Base-by-base conservation (phyloP, 2,888 invertebrate species). In the Schrankia costaestrigalis region DNA sequence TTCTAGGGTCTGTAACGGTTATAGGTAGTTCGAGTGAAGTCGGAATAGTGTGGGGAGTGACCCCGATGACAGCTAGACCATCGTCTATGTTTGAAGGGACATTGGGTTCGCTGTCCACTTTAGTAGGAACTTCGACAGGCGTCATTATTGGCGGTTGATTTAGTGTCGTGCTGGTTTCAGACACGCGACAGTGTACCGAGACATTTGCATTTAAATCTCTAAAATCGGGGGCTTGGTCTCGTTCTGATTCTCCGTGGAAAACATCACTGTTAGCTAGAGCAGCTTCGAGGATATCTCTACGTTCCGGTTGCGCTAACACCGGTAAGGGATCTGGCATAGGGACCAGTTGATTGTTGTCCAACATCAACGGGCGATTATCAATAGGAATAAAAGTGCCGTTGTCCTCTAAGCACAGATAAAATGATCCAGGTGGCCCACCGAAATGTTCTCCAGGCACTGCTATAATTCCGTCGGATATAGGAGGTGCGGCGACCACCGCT, bases 71-170 rank as follows among this genome's bases (percentile, higher is more conserved):
- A 1, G 90, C 90, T 9, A 91, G 74, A 24, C 90, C 90, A 35
- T 86, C 90, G 26, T 90, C 90, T 39, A 91, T 62, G 55, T 68
- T 76, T 3, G 76, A 53, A n/a, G 77, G 65, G 30, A 77, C 51
- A 1, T 74, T 44, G 11, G 76, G 77, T 48, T 75, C 79, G 11
- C 56, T 55, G 36, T 71, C 74, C n/a, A 49, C 74, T 43, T 80
- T 91, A 19, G 89, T 88, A 3, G 94, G 94, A 12, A 93, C 90
- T 72, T 95, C 95, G 13, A 93, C 77, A 0, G 95, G 93, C 1
- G 95, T 93, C 95, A 95, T 95, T 31, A 95, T 95, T 0, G 95
- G 93, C 71, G 95, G 93, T 71, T 93, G 94, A 63, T 94, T 90
- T 9, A 94, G 83, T 7, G 92, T 90, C 3, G 93, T 88, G 51